Percentiles rank a stretch among this genome's conserved stretches.
phyloP scores from a whole-genome alignment of 2,797 vertebrate species.

The Typhlichthys eigenmanni region DNA sequence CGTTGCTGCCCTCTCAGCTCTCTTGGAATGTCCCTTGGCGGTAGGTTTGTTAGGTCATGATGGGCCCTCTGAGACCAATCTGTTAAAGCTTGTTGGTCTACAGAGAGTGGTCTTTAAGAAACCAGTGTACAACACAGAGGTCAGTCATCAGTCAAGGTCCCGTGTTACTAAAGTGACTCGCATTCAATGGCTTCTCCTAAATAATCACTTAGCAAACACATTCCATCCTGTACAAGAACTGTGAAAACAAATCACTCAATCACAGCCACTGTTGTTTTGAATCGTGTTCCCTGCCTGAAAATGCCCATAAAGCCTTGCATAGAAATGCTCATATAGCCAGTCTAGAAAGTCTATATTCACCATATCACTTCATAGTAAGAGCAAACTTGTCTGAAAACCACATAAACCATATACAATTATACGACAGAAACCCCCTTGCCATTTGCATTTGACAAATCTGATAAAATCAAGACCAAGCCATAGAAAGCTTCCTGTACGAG shows the following conservation, averaged over 20 bases:
- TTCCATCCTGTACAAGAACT: not conserved
- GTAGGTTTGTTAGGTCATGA: slow-evolving; percentile 12
- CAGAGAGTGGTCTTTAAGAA: slow-evolving; percentile 9
- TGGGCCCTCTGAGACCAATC: slow-evolving; percentile 24
- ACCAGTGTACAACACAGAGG: not conserved
- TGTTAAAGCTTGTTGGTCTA: slow-evolving; percentile 12
- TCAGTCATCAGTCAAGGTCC: not conserved
- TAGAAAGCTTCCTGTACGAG: not conserved
- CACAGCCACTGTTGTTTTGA: not conserved
- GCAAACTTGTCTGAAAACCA: slow-evolving; percentile 1
- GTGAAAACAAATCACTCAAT: no score
- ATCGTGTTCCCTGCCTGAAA: not conserved
- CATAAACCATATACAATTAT: not conserved
- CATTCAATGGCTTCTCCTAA: not conserved
- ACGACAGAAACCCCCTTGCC: not conserved
- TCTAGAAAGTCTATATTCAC: not conserved
- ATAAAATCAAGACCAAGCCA: slow-evolving; percentile 12
- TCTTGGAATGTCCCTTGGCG: slow-evolving; percentile 10
- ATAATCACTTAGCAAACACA: not conserved
- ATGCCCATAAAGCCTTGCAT: not conserved
- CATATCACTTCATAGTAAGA: slow-evolving; percentile 9
- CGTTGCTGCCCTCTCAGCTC: slow-evolving; percentile 10
- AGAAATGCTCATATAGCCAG: not conserved
- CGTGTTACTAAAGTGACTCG: not conserved
- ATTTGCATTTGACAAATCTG: slow-evolving; percentile 8